Evolutionary conservation across 2,113 vertebrate species (phyloP).

Genomic region (Oreochromis spilurus): DNA sequence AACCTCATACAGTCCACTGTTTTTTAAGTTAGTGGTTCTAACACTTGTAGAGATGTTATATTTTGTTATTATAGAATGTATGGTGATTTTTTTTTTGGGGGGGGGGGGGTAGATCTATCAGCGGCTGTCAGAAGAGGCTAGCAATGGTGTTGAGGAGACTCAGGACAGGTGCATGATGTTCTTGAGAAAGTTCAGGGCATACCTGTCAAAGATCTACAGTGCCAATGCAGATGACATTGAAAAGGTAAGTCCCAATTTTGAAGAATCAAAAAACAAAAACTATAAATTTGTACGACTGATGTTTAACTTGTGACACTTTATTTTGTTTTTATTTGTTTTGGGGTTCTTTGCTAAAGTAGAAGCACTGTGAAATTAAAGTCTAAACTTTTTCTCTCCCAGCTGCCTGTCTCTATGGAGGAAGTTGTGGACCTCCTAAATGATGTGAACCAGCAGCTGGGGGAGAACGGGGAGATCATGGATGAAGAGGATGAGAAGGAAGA

Average conservation of each 20-base stretch:
- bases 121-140: slow-evolving; percentile 88
- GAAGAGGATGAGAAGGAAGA: slow-evolving; percentile 53
- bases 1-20: background rate
- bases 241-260: slow-evolving; percentile 70
- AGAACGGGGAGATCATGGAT: slow-evolving; percentile 71
- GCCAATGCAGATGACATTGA: slow-evolving; percentile 76
- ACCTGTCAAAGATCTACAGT: slow-evolving; percentile 81
- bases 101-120: slow-evolving; percentile 94
- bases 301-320: background rate
- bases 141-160: slow-evolving; percentile 84
- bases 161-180: slow-evolving; percentile 84
- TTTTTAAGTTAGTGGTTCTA: background rate
- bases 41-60: background rate
- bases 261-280: background rate
- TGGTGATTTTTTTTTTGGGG: background rate
- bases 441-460: slow-evolving; percentile 86
- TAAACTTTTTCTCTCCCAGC: slow-evolving; percentile 58
- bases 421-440: slow-evolving; percentile 86
- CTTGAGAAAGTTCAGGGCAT: slow-evolving; percentile 80
- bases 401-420: slow-evolving; percentile 88
- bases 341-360: background rate
- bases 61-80: background rate
- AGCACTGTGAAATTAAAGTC: background rate
- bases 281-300: background rate
- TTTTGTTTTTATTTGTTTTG: background rate